phyloP scores from a whole-genome alignment of 37 sponge, comb jelly and placozoan genomes.

The Amphimedon queenslandica region DNA sequence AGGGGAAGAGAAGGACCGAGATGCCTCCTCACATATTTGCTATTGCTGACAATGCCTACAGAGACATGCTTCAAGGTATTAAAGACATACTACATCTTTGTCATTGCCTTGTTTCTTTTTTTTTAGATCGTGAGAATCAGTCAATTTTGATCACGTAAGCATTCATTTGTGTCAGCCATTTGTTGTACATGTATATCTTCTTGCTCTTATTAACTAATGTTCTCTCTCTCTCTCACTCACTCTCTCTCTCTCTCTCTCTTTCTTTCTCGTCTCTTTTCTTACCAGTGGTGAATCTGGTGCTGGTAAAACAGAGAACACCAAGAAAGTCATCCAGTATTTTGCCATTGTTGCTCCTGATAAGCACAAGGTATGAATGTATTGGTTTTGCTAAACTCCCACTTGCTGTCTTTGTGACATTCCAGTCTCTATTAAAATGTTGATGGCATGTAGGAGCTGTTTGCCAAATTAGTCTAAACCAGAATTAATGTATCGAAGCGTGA shows the following conservation, averaged over 20 bases:
- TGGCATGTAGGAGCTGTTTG: too few species aligned
- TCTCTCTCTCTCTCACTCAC: constrained; percentile 1
- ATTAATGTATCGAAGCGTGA: too few species aligned
- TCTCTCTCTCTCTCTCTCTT: too few species aligned
- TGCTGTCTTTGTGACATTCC: too few species aligned
- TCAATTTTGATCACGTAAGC: constrained; percentile 98
- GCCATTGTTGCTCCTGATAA: constrained; percentile 81
- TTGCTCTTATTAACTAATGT: neutral
- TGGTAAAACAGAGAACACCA: constrained; percentile 99
- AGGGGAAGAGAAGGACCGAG: constrained; percentile 90
- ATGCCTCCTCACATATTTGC: constrained; percentile 97
- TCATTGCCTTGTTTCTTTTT: constrained; percentile 3
- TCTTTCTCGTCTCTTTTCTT: neutral
- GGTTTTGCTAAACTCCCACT: too few species aligned
- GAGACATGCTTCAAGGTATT: constrained; percentile 93
- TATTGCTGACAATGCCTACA: constrained; percentile 95
- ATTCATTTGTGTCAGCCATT: neutral
- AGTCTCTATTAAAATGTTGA: too few species aligned
- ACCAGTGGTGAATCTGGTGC: constrained; percentile 98
- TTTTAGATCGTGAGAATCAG: constrained; percentile 93
- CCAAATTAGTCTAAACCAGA: too few species aligned
- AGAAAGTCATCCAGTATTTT: constrained; percentile 99
- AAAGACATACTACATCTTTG: neutral
- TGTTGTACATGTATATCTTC: neutral
- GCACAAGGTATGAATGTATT: too few species aligned